phyloP scores from a whole-genome alignment of 2,888 invertebrate species.

The Mactromeris polynyma region DNA sequence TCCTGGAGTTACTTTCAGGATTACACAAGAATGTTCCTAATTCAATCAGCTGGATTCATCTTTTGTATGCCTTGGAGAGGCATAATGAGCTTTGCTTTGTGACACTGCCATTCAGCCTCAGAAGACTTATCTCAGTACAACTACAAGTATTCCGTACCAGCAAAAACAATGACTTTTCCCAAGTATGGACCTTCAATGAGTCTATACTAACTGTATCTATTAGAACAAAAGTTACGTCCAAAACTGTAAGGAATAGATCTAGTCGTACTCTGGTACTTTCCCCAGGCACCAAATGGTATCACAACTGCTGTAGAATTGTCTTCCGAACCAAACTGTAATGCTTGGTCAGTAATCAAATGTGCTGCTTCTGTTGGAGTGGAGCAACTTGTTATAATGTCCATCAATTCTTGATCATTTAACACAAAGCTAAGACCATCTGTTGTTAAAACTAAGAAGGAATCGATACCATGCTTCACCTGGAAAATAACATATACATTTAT shows the following conservation, averaged over 20 bases:
- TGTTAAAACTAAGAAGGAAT: slow-evolving; percentile 88
- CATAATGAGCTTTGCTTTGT: too few species aligned
- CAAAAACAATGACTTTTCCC: too few species aligned
- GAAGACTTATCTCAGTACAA: too few species aligned
- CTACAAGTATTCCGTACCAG: too few species aligned
- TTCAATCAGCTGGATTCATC: too few species aligned
- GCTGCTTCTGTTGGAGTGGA: slow-evolving; percentile 88
- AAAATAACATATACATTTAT: slow-evolving; percentile 55
- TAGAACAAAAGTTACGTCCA: slow-evolving; percentile 75
- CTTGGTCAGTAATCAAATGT: slow-evolving; percentile 88
- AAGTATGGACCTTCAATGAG: not conserved
- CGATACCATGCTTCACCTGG: slow-evolving; percentile 88
- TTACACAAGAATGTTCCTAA: too few species aligned
- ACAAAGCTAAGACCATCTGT: slow-evolving; percentile 88
- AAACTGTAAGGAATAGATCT: slow-evolving; percentile 80
- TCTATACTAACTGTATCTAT: slow-evolving; percentile 48
- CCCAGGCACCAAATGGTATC: slow-evolving; percentile 89
- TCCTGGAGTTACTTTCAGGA: too few species aligned
- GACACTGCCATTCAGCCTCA: too few species aligned
- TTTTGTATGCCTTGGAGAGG: too few species aligned
- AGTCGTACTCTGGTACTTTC: slow-evolving; percentile 85
- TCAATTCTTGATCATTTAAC: slow-evolving; percentile 88
- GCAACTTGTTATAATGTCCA: slow-evolving; percentile 87
- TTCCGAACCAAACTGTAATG: slow-evolving; percentile 88
- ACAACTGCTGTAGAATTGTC: slow-evolving; percentile 88